phyloP scores from a whole-genome alignment of 2,797 vertebrate genomes.

The Mionectes olivaceus region DNA sequence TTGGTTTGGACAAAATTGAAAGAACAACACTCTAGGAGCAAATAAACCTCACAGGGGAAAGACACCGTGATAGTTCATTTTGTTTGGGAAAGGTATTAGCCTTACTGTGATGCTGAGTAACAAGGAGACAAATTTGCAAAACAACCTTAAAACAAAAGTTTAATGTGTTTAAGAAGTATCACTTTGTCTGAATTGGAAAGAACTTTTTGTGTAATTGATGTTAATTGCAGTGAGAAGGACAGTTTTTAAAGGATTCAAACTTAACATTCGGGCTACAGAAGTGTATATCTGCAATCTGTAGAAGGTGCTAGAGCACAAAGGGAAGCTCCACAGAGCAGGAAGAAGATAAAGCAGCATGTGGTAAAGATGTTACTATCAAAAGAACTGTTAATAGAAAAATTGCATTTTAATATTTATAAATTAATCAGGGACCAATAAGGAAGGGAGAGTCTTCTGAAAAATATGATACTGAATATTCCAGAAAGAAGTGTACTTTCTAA shows the following conservation, averaged over 20 bases:
- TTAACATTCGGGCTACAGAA: background rate
- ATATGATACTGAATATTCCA: background rate
- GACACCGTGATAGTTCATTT: background rate
- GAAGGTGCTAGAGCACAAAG: background rate
- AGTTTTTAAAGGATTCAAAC: background rate
- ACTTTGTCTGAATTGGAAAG: background rate
- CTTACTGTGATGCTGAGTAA: background rate
- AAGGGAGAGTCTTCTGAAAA: background rate
- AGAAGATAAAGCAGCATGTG: background rate
- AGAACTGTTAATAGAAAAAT: background rate
- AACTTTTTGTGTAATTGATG: background rate
- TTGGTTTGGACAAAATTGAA: background rate
- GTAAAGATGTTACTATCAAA: background rate
- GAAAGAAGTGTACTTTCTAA: background rate
- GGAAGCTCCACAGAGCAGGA: background rate
- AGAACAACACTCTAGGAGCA: background rate
- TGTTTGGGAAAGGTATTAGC: background rate
- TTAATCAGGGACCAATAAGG: background rate
- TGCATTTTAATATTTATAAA: background rate
- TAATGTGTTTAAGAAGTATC: background rate
- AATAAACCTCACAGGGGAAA: background rate
- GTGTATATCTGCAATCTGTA: background rate
- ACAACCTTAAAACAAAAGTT: background rate
- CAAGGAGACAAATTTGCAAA: background rate
- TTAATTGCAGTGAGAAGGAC: background rate